A percentile compares a stretch with the other conserved stretches of the same genome.
These are phyloP conservation scores for Phortica magna DNA, from an alignment of 2,888 invertebrate species.

Conservation along the genomic window DNA sequence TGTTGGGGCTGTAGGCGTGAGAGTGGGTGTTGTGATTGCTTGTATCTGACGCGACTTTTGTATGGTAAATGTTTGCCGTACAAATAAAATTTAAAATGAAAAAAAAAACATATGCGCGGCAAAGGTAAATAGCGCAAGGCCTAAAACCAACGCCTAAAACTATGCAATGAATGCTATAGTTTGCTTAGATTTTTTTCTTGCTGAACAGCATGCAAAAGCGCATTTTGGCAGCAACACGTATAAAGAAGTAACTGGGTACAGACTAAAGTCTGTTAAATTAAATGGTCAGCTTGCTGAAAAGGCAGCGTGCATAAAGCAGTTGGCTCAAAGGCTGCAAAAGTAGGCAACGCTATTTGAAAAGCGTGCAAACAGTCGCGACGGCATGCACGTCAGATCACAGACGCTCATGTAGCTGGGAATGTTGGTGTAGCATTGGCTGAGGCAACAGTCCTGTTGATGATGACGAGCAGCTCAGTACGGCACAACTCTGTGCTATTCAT, in stretches of 20 bases:
- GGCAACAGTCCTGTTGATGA: not conserved
- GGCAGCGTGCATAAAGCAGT: not conserved
- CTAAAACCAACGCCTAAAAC: constrained; percentile 36
- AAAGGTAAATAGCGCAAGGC: constrained; percentile 20
- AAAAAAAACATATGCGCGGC: constrained; percentile 14
- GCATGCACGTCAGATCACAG: constrained; percentile 5
- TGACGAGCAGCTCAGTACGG: not conserved
- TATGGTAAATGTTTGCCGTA: not conserved
- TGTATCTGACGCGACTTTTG: constrained; percentile 4
- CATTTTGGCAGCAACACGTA: not conserved
- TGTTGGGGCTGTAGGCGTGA: not conserved
- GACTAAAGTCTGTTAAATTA: constrained; percentile 7
- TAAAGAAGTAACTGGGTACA: not conserved
- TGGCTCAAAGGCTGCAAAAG: not conserved
- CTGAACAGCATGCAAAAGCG: constrained; percentile 47
- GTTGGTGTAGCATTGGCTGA: not conserved
- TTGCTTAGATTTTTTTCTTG: constrained; percentile 42
- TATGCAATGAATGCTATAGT: constrained; percentile 47
- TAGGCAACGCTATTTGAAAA: constrained; percentile 8
- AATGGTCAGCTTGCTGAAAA: constrained; percentile 2
- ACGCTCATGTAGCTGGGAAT: constrained; percentile 7
- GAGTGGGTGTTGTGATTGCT: not conserved
- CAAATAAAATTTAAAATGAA: constrained; percentile 37
- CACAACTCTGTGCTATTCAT: constrained; percentile 14
- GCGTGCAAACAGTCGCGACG: constrained; percentile 1